These are phyloP conservation scores for Lampris incognitus DNA, from an alignment of 2,113 vertebrate genomes.

Conservation along the genomic window DNA sequence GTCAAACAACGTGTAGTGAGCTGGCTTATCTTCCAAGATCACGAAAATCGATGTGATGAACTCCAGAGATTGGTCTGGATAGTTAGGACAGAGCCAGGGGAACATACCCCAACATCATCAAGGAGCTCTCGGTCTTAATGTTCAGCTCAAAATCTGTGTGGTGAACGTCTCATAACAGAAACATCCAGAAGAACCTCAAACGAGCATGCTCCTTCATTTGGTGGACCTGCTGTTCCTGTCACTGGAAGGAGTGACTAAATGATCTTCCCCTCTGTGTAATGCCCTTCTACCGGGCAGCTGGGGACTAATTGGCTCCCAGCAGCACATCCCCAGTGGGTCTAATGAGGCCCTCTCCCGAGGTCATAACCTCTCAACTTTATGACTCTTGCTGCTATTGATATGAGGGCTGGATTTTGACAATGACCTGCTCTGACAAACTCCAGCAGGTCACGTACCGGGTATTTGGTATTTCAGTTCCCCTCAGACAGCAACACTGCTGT, in stretches of 20 bases:
- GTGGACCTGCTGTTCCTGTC: constrained; percentile 55
- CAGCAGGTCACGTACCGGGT: constrained; percentile 14
- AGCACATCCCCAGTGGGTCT: constrained; percentile 41
- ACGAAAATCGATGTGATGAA: too few species aligned
- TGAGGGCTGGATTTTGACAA: constrained; percentile 50
- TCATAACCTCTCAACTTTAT: constrained; percentile 63
- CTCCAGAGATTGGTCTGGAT: too few species aligned
- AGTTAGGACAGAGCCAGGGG: too few species aligned
- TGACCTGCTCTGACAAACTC: constrained; percentile 42
- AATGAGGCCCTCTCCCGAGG: constrained; percentile 68
- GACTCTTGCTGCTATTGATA: constrained; percentile 64
- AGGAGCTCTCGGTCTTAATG: neutral
- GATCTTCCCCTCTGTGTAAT: constrained; percentile 42
- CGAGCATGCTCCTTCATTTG: constrained; percentile 24
- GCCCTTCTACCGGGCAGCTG: constrained; percentile 45
- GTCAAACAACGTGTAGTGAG: constrained; percentile 9
- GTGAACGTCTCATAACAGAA: neutral
- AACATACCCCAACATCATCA: neutral
- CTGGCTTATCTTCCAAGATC: neutral
- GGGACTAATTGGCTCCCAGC: constrained; percentile 64
- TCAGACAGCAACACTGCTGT: constrained; percentile 7
- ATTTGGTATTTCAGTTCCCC: neutral
- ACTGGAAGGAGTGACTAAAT: constrained; percentile 37
- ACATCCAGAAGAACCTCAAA: constrained; percentile 5
- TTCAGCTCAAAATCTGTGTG: constrained; percentile 14